Evolutionary conservation across 2,113 vertebrate species (phyloP).

Genomic region (Brachyhypopomus gauderio): DNA sequence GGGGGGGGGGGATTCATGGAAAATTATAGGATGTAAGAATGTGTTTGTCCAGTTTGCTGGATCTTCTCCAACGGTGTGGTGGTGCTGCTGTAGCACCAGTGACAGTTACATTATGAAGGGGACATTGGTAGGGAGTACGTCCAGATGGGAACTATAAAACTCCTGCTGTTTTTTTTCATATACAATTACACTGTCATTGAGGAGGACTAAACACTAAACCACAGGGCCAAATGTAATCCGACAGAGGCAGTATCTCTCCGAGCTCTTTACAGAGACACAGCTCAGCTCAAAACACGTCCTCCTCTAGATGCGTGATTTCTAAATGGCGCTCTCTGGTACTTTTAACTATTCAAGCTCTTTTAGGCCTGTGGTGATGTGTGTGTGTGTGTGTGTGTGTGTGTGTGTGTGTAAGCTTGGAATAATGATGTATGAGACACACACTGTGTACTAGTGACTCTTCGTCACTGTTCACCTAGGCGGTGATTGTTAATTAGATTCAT

Average conservation of each 20-base stretch:
- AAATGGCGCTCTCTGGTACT: neutral
- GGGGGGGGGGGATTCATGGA: neutral
- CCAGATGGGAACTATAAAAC: constrained; percentile 32
- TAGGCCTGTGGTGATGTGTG: neutral
- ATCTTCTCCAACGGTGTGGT: constrained; percentile 18
- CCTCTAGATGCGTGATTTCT: neutral
- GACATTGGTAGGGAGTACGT: constrained; percentile 27
- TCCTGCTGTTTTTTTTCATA: neutral
- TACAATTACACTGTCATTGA: constrained; percentile 31
- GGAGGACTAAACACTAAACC: neutral
- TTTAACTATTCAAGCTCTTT: neutral
- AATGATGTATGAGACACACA: neutral
- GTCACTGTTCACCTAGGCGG: constrained; percentile 14
- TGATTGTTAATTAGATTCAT: constrained; percentile 41
- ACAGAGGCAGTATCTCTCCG: neutral
- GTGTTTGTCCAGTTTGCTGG: neutral
- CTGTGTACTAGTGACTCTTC: neutral
- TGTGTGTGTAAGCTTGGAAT: neutral
- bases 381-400: neutral
- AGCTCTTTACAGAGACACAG: neutral
- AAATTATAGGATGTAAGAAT: neutral
- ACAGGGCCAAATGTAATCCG: neutral
- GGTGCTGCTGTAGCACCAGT: neutral
- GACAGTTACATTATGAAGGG: neutral
- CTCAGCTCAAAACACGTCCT: neutral